Evolutionary conservation across 2,888 invertebrate species (phyloP), one percentile per base, ranked within the genome.

Genomic region (Pomacea canaliculata): DNA sequence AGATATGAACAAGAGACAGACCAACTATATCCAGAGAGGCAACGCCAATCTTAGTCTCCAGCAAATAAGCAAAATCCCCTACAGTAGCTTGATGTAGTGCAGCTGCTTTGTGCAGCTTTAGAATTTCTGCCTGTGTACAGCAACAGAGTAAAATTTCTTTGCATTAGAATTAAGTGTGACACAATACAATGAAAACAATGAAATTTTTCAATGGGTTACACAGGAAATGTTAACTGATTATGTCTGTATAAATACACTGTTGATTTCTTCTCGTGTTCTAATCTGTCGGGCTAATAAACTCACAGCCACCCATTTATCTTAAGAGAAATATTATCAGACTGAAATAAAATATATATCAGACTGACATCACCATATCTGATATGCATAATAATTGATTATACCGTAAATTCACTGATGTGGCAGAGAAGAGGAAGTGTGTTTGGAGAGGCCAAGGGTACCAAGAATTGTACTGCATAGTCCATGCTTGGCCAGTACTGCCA

Each of bases 401-500:
- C 63, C 65, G n/a, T 62, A n/a, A 70, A 68, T 18, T 67, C 62
- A 16, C n/a, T 51, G 1, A 75, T 37, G 13, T 48, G 27, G 16
- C 62, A 46, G 46, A 66, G 56, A 23, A 79, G 66, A 27, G 65
- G 68, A n/a, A 18, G 37, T 37, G 65, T 71, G 27, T 75, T 59
- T 46, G 70, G 69, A 5, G 60, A 67, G 23, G 74, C 46, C 18
- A 72, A 63, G 8, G 71, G 49, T 19, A 65, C 71, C 12, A 77
- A 75, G 68, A 74, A 63, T 7, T 46, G 46, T 18, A n/a, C 16
- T 9, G 74, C 74, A 12, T 69, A 59, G 66, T 60, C 48, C 13
- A 48, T 65, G 9, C 74, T 62, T 1, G 84, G 80, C 83, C 83
- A 83, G 46, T 77, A 67, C 70, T 76, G 68, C 85, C 85, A 86